Evolutionary conservation across 2,888 invertebrate species (phyloP).

Genomic region (Autographa gamma): DNA sequence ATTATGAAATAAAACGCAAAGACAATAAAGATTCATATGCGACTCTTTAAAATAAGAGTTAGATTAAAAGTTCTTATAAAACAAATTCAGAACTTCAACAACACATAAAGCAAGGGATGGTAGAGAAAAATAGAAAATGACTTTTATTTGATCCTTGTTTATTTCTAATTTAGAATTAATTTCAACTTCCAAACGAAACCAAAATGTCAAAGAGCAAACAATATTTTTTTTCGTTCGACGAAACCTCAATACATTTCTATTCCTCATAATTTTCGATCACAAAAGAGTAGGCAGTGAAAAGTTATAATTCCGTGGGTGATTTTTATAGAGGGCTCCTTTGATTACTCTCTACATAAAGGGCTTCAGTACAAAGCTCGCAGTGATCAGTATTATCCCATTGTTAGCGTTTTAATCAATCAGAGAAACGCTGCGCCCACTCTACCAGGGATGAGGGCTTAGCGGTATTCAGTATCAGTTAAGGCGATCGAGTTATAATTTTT

Average conservation of each 20-base stretch:
- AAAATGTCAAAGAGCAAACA: conserved; percentile 40
- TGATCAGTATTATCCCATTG: conserved; percentile 88
- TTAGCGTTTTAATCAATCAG: conserved; percentile 88
- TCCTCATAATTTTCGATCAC: conserved; percentile 57
- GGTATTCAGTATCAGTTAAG: conserved; percentile 47
- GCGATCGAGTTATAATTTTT: conserved; percentile 26
- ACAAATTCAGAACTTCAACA: no score
- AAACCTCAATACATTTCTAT: conserved; percentile 42
- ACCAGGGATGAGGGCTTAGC: conserved; percentile 52
- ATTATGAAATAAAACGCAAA: no score
- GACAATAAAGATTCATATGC: no score
- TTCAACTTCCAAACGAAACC: conserved; percentile 22
- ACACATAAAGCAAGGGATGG: no score
- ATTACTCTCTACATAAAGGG: conserved; percentile 85
- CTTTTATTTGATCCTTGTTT: neutral
- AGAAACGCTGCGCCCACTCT: conserved; percentile 67
- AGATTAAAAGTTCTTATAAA: no score
- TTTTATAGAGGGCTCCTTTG: conserved; percentile 82
- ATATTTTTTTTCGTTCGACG: conserved; percentile 37
- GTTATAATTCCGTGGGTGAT: conserved; percentile 78
- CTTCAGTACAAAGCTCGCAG: conserved; percentile 82
- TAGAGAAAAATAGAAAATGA: neutral
- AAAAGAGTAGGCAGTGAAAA: conserved; percentile 64
- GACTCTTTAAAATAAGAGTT: no score
- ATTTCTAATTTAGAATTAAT: conserved; percentile 18